Evolutionary conservation across 2,888 invertebrate species (phyloP).

Genomic region (Pristionchus japonicus): DNA sequence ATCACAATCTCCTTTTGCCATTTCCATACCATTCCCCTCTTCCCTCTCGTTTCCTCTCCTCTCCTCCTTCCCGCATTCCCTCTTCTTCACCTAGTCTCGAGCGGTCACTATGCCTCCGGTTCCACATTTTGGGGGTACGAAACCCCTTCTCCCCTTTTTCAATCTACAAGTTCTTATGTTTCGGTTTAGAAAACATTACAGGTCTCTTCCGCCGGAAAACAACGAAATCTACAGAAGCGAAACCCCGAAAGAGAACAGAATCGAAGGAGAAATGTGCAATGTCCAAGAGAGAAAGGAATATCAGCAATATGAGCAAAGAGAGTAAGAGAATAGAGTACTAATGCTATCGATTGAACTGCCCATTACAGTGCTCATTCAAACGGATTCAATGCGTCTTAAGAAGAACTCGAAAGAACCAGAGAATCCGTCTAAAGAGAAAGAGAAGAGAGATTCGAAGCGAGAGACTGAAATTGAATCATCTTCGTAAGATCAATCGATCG

Average conservation of each 20-base stretch:
- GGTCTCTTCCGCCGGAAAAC: neutral
- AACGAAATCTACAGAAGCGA: neutral
- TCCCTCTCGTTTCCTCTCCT: neutral
- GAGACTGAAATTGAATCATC: neutral
- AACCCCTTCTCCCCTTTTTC: no score
- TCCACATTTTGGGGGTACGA: neutral
- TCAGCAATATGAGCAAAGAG: slow-evolving; percentile 21
- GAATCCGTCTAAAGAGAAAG: slow-evolving; percentile 13
- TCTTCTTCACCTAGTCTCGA: neutral
- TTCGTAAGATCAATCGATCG: slow-evolving; percentile 16
- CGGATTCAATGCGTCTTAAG: neutral
- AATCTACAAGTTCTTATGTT: neutral
- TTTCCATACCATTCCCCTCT: neutral
- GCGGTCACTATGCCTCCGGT: neutral
- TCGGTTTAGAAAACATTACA: neutral
- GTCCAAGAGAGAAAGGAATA: slow-evolving; percentile 16
- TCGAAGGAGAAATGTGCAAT: slow-evolving; percentile 20
- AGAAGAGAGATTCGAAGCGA: neutral
- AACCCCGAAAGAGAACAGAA: neutral
- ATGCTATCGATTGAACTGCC: neutral
- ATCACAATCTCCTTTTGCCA: neutral
- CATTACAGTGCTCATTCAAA: neutral
- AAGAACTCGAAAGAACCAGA: no score
- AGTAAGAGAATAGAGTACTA: neutral
- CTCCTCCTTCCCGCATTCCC: neutral